Evolutionary conservation across 1,140 invertebrate genomes (phyloP).

Genomic region (Drosophila sucinea): DNA sequence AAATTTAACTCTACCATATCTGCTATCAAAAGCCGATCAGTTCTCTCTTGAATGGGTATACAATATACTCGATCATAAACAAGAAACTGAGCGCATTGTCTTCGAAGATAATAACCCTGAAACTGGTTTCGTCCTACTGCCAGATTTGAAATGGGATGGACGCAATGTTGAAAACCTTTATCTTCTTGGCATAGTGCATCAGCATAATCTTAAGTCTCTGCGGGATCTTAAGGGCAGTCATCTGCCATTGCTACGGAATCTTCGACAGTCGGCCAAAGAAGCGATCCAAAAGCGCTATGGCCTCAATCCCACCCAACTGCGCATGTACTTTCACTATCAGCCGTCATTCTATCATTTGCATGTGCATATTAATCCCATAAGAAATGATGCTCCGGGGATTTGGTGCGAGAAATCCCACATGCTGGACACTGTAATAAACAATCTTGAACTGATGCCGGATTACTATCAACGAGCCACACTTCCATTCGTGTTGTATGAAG

Average conservation of each 20-base stretch:
- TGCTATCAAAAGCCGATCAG: conserved; percentile 85
- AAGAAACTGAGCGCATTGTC: conserved; percentile 93
- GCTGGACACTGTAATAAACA: conserved; percentile 94
- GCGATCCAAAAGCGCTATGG: conserved; percentile 92
- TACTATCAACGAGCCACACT: conserved; percentile 94
- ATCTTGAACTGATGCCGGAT: conserved; percentile 91
- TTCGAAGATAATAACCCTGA: conserved; percentile 91
- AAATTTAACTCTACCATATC: conserved; percentile 90
- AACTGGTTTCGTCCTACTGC: conserved; percentile 93
- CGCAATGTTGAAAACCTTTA: conserved; percentile 90
- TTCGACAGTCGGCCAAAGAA: conserved; percentile 88
- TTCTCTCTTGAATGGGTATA: conserved; percentile 96
- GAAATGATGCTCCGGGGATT: conserved; percentile 92
- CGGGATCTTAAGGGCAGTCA: conserved; percentile 91
- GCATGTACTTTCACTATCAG: conserved; percentile 97
- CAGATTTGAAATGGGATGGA: conserved; percentile 98
- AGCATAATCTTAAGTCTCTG: conserved; percentile 90
- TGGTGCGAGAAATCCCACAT: conserved; percentile 93
- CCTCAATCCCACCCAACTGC: conserved; percentile 88
- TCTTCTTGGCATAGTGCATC: conserved; percentile 91
- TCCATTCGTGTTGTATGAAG: conserved; percentile 88
- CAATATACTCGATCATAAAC: conserved; percentile 96
- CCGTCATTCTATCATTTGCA: conserved; percentile 99
- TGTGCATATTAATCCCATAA: conserved; percentile 95
- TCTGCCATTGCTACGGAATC: conserved; percentile 92